Base-by-base conservation (phyloP, 2,797 vertebrate genomes). In the Dipus sagitta region DNA sequence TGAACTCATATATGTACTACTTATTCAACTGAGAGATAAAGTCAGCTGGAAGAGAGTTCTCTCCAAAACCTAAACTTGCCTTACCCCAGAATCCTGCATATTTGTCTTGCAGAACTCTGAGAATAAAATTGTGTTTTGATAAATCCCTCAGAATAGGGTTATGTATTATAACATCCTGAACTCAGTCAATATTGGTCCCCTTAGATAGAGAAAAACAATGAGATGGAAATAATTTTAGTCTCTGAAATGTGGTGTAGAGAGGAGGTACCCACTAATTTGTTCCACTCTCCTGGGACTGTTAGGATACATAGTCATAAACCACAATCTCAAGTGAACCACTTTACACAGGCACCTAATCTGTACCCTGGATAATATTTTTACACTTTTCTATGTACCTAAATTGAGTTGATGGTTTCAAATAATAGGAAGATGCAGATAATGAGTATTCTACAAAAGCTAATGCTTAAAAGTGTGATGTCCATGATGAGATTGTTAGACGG, bases 221-320 rank as follows among this genome's bases (percentile, higher is more conserved):
- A 64, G 52, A 18, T 23, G 8, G 65, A 89, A 86, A 21, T 42
- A 24, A 32, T 91, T 74, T 1, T 23, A 42, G 15, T 84, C 21
- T 88, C 78, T 52, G 12, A 42, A 88, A 26, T 34, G 4, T 13
- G 75, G 6, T 52, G 15, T 18, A 9, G 75, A 7, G 54, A 38
- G 67, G 7, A 23, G 52, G 2, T 12, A 11, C 0, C 1, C 10
- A 8, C 6, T 2, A 47, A 21, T 7, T 11, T 26, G 0, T 9
- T 9, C 24, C 8, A 3, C 26, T 79, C 13, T 2, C 13, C 26
- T 64, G 42, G 23, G 42, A 65, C 32, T 5, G 2, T 54, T 18
- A 42, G 65, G 21, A 52, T 17, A 54, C 0, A 5, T 6, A 95
- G 0, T 15, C 17, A 15, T 58, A 15, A 58, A 58, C 54, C 54